phyloP scores from a whole-genome alignment of 2,113 vertebrate species.

The Epinephelus lanceolatus region DNA sequence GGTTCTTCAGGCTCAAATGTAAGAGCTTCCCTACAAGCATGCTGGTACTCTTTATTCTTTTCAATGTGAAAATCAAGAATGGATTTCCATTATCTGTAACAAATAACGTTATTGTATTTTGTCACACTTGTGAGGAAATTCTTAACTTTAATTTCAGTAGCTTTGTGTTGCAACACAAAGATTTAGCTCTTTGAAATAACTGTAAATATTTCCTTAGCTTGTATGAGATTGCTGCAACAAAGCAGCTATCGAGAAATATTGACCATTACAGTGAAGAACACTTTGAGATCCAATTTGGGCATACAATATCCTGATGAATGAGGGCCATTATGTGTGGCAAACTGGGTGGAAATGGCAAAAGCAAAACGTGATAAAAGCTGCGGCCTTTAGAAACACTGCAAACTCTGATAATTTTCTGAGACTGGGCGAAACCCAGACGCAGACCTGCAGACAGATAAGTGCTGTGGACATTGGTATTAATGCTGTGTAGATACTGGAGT shows the following conservation, averaged over 20 bases:
- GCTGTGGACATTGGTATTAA: conserved; percentile 46
- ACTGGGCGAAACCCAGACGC: background rate
- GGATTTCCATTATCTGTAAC: background rate
- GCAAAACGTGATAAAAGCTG: background rate
- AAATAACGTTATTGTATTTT: background rate
- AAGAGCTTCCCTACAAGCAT: background rate
- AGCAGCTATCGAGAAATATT: conserved; percentile 26
- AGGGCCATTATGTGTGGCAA: conserved; percentile 25
- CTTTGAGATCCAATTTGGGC: conserved; percentile 27
- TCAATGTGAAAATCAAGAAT: background rate
- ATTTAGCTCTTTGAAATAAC: conserved; percentile 7
- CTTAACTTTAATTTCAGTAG: background rate
- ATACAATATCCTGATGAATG: conserved; percentile 39
- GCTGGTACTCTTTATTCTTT: background rate
- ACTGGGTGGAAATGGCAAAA: conserved; percentile 37
- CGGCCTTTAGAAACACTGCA: conserved; percentile 10
- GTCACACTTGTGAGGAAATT: background rate
- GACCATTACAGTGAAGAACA: conserved; percentile 22
- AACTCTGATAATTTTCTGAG: conserved; percentile 18
- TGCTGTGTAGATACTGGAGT: conserved; percentile 31
- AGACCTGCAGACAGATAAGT: background rate
- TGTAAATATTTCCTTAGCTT: conserved; percentile 12
- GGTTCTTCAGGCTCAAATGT: background rate
- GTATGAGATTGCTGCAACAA: conserved; percentile 13
- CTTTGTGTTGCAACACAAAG: conserved; percentile 9